phyloP scores from a whole-genome alignment of 2,113 vertebrate species.

The Gymnarchus niloticus region DNA sequence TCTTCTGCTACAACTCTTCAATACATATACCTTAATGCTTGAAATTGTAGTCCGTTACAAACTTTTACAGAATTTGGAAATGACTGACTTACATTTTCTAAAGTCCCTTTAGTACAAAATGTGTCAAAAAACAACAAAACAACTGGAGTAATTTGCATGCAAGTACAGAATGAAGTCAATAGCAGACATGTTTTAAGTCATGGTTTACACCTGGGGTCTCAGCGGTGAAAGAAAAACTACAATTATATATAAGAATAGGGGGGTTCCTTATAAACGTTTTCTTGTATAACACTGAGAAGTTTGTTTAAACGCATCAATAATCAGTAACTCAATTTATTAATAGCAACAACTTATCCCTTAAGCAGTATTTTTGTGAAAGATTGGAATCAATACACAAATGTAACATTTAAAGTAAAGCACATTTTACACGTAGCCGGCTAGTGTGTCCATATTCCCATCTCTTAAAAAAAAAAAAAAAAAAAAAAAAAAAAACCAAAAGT shows the following conservation, averaged over 20 bases:
- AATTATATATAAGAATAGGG: not conserved
- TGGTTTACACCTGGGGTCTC: not conserved
- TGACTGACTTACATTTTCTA: not conserved
- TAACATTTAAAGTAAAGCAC: not conserved
- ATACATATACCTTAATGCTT: not conserved
- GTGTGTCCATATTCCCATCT: not conserved
- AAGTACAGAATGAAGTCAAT: not conserved
- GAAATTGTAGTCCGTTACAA: not conserved
- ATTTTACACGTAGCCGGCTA: not conserved
- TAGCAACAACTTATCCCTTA: not conserved
- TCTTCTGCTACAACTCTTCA: not conserved
- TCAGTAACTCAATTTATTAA: not conserved
- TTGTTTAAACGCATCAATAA: not conserved
- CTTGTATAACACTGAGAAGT: constrained; percentile 8
- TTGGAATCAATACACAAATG: not conserved
- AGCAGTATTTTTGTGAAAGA: not conserved
- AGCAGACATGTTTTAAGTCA: not conserved
- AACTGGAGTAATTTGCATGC: not conserved
- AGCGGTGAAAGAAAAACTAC: not conserved
- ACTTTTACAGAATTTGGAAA: not conserved
- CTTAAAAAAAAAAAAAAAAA: not conserved
- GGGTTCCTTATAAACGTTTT: not conserved
- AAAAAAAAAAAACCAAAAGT: not conserved
- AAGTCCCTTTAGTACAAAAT: not conserved
- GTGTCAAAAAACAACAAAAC: not conserved